A percentile compares a stretch with the other conserved stretches of the same genome.
These are phyloP conservation scores for Panurus biarmicus DNA, from an alignment of 2,113 vertebrate genomes.

Conservation along the genomic window DNA sequence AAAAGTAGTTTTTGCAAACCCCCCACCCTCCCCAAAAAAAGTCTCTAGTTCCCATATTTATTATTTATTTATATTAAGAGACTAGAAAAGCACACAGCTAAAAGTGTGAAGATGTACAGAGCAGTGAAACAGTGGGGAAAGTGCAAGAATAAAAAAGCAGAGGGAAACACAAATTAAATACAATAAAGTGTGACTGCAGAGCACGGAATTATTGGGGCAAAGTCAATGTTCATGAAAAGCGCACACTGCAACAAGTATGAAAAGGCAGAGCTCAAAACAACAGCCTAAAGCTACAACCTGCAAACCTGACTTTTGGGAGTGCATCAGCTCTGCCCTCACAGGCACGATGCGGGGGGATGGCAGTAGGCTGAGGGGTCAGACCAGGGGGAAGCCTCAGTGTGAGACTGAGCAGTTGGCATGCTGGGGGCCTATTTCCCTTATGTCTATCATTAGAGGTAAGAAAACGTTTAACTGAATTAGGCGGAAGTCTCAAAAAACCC, in stretches of 20 bases:
- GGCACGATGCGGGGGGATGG: background rate
- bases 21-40: fast-evolving
- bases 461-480: too few relatives aligned
- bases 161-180: background rate
- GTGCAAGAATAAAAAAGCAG: background rate
- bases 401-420: background rate
- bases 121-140: background rate
- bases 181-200: fast-evolving
- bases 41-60: fast-evolving
- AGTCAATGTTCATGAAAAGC: fast-evolving
- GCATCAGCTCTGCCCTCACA: background rate
- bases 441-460: background rate
- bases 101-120: too few relatives aligned
- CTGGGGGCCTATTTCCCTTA: fast-evolving
- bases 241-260: fast-evolving
- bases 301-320: background rate
- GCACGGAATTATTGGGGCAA: fast-evolving
- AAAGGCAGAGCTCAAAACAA: background rate
- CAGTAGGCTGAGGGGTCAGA: background rate
- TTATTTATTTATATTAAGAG: background rate
- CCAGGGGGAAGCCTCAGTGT: background rate
- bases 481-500: background rate
- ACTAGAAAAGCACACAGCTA: background rate
- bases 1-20: fast-evolving
- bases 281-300: background rate